A percentile compares a stretch with the other conserved stretches of the same genome.
Conservation (phyloP, 1,140 invertebrate species). For the Hestina assimilis region DNA sequence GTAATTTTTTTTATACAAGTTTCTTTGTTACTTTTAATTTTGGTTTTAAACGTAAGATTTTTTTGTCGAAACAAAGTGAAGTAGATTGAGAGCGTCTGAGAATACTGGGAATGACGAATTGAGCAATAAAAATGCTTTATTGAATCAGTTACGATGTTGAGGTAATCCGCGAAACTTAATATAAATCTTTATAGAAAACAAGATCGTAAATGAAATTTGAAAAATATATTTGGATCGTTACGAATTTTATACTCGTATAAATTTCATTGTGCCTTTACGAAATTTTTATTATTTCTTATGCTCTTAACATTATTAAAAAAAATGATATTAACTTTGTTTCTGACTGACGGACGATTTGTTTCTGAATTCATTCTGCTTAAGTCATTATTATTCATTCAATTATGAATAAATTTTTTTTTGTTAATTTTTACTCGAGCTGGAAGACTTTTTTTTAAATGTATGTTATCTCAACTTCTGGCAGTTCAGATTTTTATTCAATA, state of each 20-base stretch:
- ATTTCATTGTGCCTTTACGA: conserved; percentile 11
- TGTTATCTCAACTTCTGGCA: too few relatives aligned
- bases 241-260: conserved; percentile 1
- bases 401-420: too few relatives aligned
- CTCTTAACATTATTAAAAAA: neutral
- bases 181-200: conserved; percentile 7
- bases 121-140: conserved; percentile 17
- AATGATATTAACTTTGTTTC: neutral
- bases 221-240: conserved; percentile 5
- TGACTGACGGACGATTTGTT: neutral
- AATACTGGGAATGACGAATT: conserved; percentile 1
- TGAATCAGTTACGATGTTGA: conserved; percentile 14
- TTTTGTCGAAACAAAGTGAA: neutral
- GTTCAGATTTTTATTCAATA: too few relatives aligned
- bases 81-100: neutral
- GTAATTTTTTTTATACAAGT: neutral
- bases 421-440: too few relatives aligned
- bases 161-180: conserved; percentile 18
- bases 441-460: too few relatives aligned
- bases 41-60: neutral
- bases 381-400: too few relatives aligned
- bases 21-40: too few relatives aligned
- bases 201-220: conserved; percentile 9
- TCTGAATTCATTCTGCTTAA: too few relatives aligned
- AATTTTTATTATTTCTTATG: neutral